Conservation (phyloP, 2,888 invertebrate genomes). For the Julus scanicus region DNA sequence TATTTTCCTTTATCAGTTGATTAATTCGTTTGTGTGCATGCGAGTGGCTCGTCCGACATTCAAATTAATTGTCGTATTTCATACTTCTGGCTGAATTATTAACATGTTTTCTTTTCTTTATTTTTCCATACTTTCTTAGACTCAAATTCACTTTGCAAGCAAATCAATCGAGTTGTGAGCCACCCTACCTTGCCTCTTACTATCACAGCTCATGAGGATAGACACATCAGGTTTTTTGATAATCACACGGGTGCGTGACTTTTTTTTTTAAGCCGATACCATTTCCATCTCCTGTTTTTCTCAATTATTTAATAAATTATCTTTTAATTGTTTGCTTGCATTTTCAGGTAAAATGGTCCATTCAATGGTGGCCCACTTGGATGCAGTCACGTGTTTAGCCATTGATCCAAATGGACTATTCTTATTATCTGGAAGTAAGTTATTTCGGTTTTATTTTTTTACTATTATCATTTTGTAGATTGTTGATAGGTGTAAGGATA, state of each 20-base stretch:
- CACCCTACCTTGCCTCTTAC: conserved; percentile 97
- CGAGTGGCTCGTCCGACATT: no score
- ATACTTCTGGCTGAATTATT: no score
- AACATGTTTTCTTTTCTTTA: no score
- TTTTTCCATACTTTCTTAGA: conserved; percentile 60
- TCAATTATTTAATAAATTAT: no score
- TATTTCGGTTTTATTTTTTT: conserved; percentile 54
- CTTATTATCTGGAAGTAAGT: conserved; percentile 92
- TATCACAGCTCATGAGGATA: conserved; percentile 97
- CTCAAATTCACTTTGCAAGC: conserved; percentile 49
- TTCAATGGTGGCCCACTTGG: conserved; percentile 98
- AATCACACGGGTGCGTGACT: conserved; percentile 73
- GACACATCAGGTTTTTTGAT: conserved; percentile 99
- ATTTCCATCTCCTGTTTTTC: background rate
- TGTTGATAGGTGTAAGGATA: no score
- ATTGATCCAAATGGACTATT: conserved; percentile 99
- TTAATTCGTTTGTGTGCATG: no score
- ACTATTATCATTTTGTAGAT: no score
- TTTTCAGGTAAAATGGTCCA: conserved; percentile 89
- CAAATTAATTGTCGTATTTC: no score
- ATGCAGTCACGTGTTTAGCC: conserved; percentile 97
- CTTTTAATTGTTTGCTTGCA: no score
- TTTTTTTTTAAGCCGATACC: no score
- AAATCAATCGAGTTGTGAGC: conserved; percentile 75
- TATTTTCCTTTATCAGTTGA: no score